Base-by-base conservation (phyloP, 1,140 invertebrate species). In the Theocolax elegans region DNA sequence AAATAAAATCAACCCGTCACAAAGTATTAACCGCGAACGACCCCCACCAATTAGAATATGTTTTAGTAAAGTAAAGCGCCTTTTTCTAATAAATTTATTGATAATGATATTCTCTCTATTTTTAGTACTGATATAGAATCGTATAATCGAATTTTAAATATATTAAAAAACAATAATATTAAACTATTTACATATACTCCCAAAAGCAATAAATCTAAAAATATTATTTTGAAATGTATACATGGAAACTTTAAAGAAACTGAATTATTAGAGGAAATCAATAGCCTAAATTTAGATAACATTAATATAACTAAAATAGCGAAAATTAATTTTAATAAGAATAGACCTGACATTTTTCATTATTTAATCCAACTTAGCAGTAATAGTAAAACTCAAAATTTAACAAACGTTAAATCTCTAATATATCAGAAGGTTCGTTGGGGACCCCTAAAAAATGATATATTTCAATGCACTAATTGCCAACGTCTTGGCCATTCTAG, bases 381-480 rank as follows among this genome's bases (percentile, higher is more conserved):
- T n/a, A n/a, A 46, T 46, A 13, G 42, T 46, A 46, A 12, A 7
- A 46, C n/a, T 15, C 8, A 46, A 13, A n/a, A n/a, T 10, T 3
- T 38, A 8, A 38, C 13, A 8, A 38, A 38, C 6, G 13, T 38
- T 38, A 38, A 46, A 46, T 17, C 3, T 17, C 13, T 58, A 40
- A 31, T 31, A 9, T 58, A 58, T 19, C 17, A 58, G 21, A 58
- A 27, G 40, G 19, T 58, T 2, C 7, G 17, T 8, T 59, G 56
- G 56, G 56, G 42, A 17, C n/a, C 38, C 0, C 35, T 59, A 0
- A 59, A 59, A 31, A 40, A 21, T 1, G 31, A 13, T 4, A 42
- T 46, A 13, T 60, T 27, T 9, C 21, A 60, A n/a, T 60, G 40
- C 40, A 60, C n/a, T 9, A 60, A 60, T 8, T 60, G 40, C 17